These are phyloP conservation scores for Drosophila teissieri DNA, from an alignment of 1,140 invertebrate species.

Conservation along the genomic window DNA sequence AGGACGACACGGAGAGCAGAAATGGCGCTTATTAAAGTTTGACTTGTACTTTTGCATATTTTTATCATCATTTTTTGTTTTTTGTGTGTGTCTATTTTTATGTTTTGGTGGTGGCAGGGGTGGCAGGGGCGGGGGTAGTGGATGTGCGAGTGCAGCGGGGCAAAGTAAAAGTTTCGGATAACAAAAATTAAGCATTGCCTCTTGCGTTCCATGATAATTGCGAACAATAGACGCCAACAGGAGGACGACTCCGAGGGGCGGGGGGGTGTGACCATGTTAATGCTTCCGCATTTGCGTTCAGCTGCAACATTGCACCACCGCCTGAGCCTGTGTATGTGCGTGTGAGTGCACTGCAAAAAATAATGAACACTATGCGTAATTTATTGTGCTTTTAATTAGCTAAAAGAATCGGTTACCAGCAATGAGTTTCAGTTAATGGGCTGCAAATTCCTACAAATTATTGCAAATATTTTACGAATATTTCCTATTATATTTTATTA, in stretches of 20 bases:
- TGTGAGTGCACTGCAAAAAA: constrained; percentile 3
- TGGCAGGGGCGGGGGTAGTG: constrained; percentile 3
- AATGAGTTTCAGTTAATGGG: too few species aligned
- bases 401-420: too few species aligned
- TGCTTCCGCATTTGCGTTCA: constrained; percentile 67
- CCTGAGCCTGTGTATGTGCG: constrained; percentile 13
- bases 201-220: constrained; percentile 75
- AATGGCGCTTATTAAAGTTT: constrained; percentile 78
- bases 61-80: constrained; percentile 31
- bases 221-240: constrained; percentile 68
- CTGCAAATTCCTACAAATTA: too few species aligned
- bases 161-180: constrained; percentile 66
- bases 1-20: constrained; percentile 43
- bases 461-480: too few species aligned
- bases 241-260: not conserved
- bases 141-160: constrained; percentile 24
- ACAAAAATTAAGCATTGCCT: constrained; percentile 78
- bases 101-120: too few species aligned
- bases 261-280: constrained; percentile 49
- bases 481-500: too few species aligned
- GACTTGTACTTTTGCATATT: constrained; percentile 61
- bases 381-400: too few species aligned
- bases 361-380: too few species aligned
- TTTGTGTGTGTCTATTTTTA: not conserved
- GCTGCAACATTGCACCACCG: constrained; percentile 55